Conservation (phyloP, 2,797 vertebrate genomes). For the Trematomus bernacchii region DNA sequence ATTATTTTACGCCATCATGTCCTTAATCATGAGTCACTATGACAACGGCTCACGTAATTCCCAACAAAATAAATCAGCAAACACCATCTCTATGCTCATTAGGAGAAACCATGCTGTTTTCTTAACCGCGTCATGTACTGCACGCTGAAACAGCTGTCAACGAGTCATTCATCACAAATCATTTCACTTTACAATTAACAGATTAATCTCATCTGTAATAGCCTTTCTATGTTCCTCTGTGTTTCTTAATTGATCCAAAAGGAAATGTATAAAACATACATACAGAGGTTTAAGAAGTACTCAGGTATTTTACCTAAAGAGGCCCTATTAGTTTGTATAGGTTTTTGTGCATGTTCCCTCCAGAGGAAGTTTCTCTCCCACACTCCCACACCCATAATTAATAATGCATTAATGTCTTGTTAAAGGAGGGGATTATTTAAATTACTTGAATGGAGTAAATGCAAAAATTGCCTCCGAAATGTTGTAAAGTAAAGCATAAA, state of each 20-base stretch:
- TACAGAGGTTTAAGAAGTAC: too few species aligned
- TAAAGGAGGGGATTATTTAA: too few species aligned
- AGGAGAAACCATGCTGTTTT: slow-evolving; percentile 14
- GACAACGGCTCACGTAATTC: slow-evolving; percentile 27
- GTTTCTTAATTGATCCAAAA: background rate
- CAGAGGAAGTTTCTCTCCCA: too few species aligned
- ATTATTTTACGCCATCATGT: slow-evolving; percentile 5
- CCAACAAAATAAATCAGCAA: slow-evolving; percentile 22
- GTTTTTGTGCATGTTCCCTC: too few species aligned
- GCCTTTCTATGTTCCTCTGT: background rate
- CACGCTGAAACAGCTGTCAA: slow-evolving; percentile 6
- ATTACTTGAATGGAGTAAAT: too few species aligned
- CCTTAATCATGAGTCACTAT: slow-evolving; percentile 19
- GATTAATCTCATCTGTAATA: slow-evolving; percentile 7
- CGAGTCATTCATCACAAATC: slow-evolving; percentile 2
- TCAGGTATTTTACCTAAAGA: too few species aligned
- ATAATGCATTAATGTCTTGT: too few species aligned
- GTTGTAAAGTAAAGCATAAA: too few species aligned
- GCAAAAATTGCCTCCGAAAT: too few species aligned
- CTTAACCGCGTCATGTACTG: slow-evolving; percentile 6
- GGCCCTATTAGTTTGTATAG: too few species aligned
- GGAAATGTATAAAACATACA: background rate
- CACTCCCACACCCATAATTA: too few species aligned
- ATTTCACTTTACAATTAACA: background rate
- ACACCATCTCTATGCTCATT: slow-evolving; percentile 31